A percentile compares a stretch with the other conserved stretches of the same genome.
Evolutionary conservation across 2,888 invertebrate species (phyloP).

Genomic region (Choristoneura rosaceana): DNA sequence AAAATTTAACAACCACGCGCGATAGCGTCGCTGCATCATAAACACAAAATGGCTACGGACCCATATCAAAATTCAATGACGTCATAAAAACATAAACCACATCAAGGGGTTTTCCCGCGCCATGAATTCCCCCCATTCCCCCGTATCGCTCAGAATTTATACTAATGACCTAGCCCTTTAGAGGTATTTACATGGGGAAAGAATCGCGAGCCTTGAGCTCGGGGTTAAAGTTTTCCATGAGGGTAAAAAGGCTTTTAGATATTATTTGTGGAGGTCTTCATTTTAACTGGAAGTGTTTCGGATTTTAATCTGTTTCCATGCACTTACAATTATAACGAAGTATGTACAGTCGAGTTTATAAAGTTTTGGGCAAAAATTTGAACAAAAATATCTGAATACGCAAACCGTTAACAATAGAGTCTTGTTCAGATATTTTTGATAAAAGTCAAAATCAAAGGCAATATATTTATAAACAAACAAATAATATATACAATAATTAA

Average conservation of each 20-base stretch:
- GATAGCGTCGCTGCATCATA: slow-evolving; percentile 17
- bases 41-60: slow-evolving; percentile 46
- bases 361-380: too few relatives aligned
- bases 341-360: too few relatives aligned
- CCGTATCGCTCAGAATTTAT: slow-evolving; percentile 38
- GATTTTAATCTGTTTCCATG: not conserved
- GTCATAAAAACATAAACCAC: slow-evolving; percentile 58
- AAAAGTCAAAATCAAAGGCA: too few relatives aligned
- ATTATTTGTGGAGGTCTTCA: not conserved
- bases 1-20: slow-evolving; percentile 30
- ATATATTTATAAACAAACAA: too few relatives aligned
- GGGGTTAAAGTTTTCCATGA: not conserved
- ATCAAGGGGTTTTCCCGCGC: slow-evolving; percentile 55
- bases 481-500: too few relatives aligned
- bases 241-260: not conserved
- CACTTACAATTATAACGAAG: too few relatives aligned
- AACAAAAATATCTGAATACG: too few relatives aligned
- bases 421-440: too few relatives aligned
- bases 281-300: not conserved
- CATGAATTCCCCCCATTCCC: slow-evolving; percentile 54
- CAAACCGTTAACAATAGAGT: too few relatives aligned
- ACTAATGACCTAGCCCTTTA: slow-evolving; percentile 38
- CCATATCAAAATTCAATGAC: slow-evolving; percentile 61
- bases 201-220: not conserved
- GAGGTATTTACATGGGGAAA: not conserved